A percentile compares a stretch with the other conserved stretches of the same genome.
Evolutionary conservation across 2,888 invertebrate species (phyloP).

Genomic region (Lysandra bellargus): DNA sequence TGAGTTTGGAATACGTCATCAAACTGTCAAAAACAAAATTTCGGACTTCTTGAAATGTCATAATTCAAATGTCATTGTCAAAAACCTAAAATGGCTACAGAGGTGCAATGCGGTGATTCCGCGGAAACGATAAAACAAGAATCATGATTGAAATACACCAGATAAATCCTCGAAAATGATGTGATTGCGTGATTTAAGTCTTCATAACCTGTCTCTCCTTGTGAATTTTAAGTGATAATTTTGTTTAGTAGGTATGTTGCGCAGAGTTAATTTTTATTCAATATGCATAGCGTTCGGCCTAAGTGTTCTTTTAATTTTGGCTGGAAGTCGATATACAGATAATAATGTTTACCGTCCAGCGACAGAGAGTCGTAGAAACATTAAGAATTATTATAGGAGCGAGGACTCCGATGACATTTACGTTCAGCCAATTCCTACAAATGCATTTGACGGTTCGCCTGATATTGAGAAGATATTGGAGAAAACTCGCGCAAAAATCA

Average conservation of each 20-base stretch:
- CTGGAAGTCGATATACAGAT: conserved; percentile 79
- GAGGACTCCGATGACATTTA: conserved; percentile 71
- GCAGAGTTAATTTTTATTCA: conserved; percentile 75
- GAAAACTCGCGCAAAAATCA: conserved; percentile 62
- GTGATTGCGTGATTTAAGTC: conserved; percentile 61
- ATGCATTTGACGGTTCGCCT: conserved; percentile 61
- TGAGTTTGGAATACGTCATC: not conserved
- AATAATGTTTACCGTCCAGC: conserved; percentile 73
- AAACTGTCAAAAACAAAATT: conserved; percentile 37
- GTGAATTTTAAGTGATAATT: conserved; percentile 45
- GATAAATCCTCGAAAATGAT: conserved; percentile 65
- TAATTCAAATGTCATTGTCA: conserved; percentile 33
- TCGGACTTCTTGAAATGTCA: conserved; percentile 26
- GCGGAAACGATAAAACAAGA: conserved; percentile 68
- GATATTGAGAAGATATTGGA: conserved; percentile 65
- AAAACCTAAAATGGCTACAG: conserved; percentile 58
- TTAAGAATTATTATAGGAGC: conserved; percentile 81
- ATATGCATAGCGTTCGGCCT: conserved; percentile 77
- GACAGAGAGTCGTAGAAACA: conserved; percentile 66
- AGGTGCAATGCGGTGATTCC: conserved; percentile 80
- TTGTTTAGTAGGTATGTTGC: conserved; percentile 71
- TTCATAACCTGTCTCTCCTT: conserved; percentile 44
- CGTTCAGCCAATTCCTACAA: conserved; percentile 61
- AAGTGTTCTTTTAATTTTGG: conserved; percentile 76
- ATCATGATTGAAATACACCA: conserved; percentile 66